Conservation (phyloP, 2,888 invertebrate species). For the Agapetus fuscipes region DNA sequence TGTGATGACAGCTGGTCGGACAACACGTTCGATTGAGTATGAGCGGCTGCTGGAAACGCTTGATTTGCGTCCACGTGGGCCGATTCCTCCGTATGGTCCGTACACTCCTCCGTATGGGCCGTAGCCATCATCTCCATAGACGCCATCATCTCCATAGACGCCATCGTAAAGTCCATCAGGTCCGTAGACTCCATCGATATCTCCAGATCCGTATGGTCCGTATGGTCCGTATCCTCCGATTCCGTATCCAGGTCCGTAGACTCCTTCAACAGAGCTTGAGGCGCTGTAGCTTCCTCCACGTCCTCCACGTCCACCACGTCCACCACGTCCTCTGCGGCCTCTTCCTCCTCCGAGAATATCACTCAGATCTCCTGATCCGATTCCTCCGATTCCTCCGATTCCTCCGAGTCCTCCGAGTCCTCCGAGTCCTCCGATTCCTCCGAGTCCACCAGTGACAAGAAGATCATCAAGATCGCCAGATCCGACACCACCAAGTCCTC, state of each 20-base stretch:
- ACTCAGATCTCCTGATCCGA: too few relatives aligned
- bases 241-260: neutral
- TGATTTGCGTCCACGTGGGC: neutral
- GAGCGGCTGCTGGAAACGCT: neutral
- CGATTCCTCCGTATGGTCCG: neutral
- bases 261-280: neutral
- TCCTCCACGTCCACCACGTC: neutral
- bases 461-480: neutral
- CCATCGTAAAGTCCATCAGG: neutral
- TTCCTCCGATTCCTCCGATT: too few relatives aligned
- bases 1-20: neutral
- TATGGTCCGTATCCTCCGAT: neutral
- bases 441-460: neutral
- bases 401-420: neutral
- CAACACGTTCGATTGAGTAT: neutral
- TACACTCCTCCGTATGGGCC: neutral
- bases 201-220: neutral
- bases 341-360: too few relatives aligned
- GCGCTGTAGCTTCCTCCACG: neutral
- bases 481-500: neutral
- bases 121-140: neutral
- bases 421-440: neutral
- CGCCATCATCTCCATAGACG: neutral
- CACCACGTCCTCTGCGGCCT: too few relatives aligned
- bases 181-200: neutral